These are phyloP conservation scores for Muschampia plurimacula DNA, from an alignment of 2,888 invertebrate genomes.

Conservation along the genomic window DNA sequence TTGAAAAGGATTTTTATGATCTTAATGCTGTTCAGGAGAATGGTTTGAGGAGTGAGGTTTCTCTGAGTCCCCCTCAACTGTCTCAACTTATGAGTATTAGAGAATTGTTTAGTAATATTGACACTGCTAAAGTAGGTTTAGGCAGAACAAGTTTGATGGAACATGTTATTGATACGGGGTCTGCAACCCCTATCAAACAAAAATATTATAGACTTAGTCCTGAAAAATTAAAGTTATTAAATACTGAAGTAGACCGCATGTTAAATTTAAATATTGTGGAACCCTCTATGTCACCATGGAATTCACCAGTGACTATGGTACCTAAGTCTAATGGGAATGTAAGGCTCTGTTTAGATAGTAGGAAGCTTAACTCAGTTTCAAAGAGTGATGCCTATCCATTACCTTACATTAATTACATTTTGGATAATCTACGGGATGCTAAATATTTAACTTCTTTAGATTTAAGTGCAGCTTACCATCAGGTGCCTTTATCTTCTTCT, in stretches of 20 bases:
- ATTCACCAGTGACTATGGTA: slow-evolving; percentile 1
- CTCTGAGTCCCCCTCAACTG: neutral
- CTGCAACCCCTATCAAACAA: neutral
- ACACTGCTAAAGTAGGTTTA: neutral
- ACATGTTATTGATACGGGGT: neutral
- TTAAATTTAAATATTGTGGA: neutral
- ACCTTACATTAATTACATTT: neutral
- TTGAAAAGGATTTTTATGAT: neutral
- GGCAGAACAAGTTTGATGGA: slow-evolving; percentile 1
- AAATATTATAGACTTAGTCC: slow-evolving; percentile 2
- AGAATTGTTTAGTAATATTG: neutral
- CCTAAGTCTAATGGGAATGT: slow-evolving; percentile 1
- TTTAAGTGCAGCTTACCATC: neutral
- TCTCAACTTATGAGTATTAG: neutral
- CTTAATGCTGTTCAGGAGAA: neutral
- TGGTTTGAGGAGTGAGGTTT: slow-evolving; percentile 2
- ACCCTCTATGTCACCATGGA: slow-evolving; percentile 1
- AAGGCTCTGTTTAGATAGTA: neutral
- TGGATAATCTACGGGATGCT: neutral
- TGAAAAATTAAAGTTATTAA: neutral
- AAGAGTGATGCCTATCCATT: slow-evolving; percentile 2
- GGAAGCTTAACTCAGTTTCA: neutral
- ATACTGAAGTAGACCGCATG: neutral
- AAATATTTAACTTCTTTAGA: slow-evolving; percentile 1
- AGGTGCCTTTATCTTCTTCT: neutral